Conservation (phyloP, 1,140 invertebrate genomes). For the Oncopodura yosiiana region DNA sequence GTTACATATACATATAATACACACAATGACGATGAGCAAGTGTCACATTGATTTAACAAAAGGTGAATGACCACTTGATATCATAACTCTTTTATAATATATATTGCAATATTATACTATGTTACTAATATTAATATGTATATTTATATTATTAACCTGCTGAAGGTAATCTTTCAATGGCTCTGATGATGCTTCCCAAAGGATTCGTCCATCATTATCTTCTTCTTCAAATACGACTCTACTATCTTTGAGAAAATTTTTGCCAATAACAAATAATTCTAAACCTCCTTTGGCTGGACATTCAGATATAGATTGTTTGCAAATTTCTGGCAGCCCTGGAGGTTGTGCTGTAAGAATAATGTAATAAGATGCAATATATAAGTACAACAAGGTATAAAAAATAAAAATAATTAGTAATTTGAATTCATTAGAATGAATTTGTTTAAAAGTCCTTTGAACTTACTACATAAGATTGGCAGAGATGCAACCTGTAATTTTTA, state of each 20-base stretch:
- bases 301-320: constrained; percentile 75
- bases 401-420: constrained; percentile 10
- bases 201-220: constrained; percentile 44
- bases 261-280: constrained; percentile 90
- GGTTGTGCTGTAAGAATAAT: constrained; percentile 67
- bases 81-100: too few species aligned
- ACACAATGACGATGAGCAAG: too few species aligned
- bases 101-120: constrained; percentile 6
- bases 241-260: constrained; percentile 93
- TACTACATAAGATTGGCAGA: constrained; percentile 89
- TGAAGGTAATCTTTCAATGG: constrained; percentile 76
- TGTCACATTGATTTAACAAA: too few species aligned
- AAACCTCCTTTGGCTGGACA: constrained; percentile 67
- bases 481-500: too few species aligned
- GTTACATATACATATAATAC: too few species aligned
- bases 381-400: too few species aligned
- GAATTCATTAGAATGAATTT: neutral
- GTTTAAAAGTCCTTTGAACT: constrained; percentile 49
- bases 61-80: too few species aligned
- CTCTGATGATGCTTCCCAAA: constrained; percentile 65
- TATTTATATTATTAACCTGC: constrained; percentile 49
- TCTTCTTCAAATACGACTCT: constrained; percentile 71
- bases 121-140: constrained; percentile 5
- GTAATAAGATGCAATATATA: constrained; percentile 15
- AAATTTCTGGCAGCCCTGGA: constrained; percentile 88